Evolutionary conservation across 1,140 invertebrate genomes (phyloP), one percentile per base, ranked within the genome.

Genomic region (Propsilocerus akamusi): DNA sequence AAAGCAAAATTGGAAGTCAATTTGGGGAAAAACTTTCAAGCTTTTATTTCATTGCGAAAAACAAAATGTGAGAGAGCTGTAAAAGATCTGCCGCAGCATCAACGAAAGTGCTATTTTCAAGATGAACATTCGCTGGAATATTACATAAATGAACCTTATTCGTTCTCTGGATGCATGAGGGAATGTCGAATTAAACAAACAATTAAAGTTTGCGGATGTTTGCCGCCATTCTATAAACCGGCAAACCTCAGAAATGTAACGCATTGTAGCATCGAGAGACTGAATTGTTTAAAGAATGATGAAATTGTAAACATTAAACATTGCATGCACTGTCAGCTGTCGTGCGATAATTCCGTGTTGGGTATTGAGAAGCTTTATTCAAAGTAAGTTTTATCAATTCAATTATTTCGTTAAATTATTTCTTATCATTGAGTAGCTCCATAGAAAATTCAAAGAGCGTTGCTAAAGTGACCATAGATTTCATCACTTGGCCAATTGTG

Each of bases 41-140:
- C 81, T 6, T 70, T 71, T 0, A 81, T 83, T 55, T 75, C 75
- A 0, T 72, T 79, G 23, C 81, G 79, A 62, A 74, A 80, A 55
- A 82, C 80, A 2, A 81, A 83, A 55, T 82, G 79, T 0, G 81
- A 78, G 2, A 72, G 74, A 32, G 77, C 81, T 56, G 75, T 78
- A 0, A 67, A 72, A 1, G 79, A 83, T 54, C 60, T 83, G 10
- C 74, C 73, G 2, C 72, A 80, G 12, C 63, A 64, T 8, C 79
- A 82, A 57, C 59, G 80, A 32, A 73, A 76, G 34, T 83, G 80
- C 54, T 69, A 80, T 24, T 83, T 80, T 55, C 64, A 69, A 4
- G 71, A 80, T 53, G 79, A 82, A 63, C 64, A 73, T 14, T 67
- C 68, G 48, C 55, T 81, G 24, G 62, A 72, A 32, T 61, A 59